Percentiles rank a stretch among this genome's conserved stretches.
Conservation (phyloP, 2,888 invertebrate genomes). For the Macrophya annulata region DNA sequence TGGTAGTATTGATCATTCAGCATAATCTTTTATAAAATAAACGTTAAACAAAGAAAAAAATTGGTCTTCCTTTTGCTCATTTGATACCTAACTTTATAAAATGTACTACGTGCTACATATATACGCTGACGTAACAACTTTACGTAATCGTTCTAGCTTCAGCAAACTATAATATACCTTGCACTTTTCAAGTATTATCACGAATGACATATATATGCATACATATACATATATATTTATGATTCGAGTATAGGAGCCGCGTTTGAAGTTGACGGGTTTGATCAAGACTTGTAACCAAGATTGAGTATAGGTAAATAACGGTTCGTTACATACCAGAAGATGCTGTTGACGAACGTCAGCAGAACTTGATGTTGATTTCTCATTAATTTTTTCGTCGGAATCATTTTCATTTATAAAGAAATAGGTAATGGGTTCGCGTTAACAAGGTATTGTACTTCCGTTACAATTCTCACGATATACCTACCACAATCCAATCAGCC, state of each 20-base stretch:
- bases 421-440: conserved; percentile 9
- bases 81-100: background rate
- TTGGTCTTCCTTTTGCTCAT: background rate
- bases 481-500: background rate
- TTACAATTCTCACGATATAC: conserved; percentile 32
- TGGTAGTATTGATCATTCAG: background rate
- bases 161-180: background rate
- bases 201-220: conserved; percentile 10
- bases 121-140: conserved; percentile 9
- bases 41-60: background rate
- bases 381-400: conserved; percentile 41
- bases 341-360: conserved; percentile 15
- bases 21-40: background rate
- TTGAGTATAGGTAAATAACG: conserved; percentile 3
- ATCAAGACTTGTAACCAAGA: conserved; percentile 37
- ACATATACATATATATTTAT: background rate
- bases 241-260: background rate
- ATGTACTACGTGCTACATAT: background rate
- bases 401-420: conserved; percentile 43
- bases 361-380: conserved; percentile 39
- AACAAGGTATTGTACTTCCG: conserved; percentile 39
- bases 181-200: background rate
- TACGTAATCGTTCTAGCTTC: conserved; percentile 4
- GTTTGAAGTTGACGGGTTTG: conserved; percentile 50
- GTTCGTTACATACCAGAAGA: conserved; percentile 9